Base-by-base conservation (phyloP, 2,888 invertebrate species). In the Cephalotes varians region DNA sequence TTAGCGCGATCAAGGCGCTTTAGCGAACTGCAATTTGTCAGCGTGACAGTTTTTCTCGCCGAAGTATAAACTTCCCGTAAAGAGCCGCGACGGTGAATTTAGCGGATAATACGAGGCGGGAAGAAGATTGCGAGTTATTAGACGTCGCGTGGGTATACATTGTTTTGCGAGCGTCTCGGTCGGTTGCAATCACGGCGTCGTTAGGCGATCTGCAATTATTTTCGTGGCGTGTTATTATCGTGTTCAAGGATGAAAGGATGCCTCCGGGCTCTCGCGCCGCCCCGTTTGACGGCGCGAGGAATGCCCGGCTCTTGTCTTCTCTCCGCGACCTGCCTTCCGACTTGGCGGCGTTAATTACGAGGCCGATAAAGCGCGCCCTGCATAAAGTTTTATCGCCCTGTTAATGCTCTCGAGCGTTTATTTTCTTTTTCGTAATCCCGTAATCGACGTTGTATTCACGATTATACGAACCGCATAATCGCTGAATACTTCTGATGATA, bases 171-270 rank as follows among this genome's bases (percentile, higher is more conserved):
- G 44, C 25, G 21, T 47, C 80, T 56, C 40, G 40, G 12, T 34
- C 67, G 73, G 54, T 47, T 40, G 56, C 84, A 71, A 82, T 85
- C 81, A 58, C 54, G 58, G 56, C 15, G 67, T 85, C 83, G 73
- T 86, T 86, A 67, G 81, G 31, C 56, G 71, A 80, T 71, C 71
- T 64, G 71, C 64, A 81, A 82, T 84, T 79, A 82, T 74, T 69
- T 79, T 31, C 12, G 18, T 40, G 69, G 21, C 67, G 51, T 60
- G 73, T 79, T 76, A 81, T 81, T 77, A 73, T 81, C 77, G 72
- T 49, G 58, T 72, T 65, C 67, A 62, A 77, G 72, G 65, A 74
- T 83, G 81, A 74, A 76, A 81, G 81, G 71, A 71, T 56, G 81
- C 74, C 60, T 49, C 28, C 49, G 73, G 28, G 49, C 25, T n/a